Evolutionary conservation across 2,888 invertebrate species (phyloP), one percentile per base, ranked within the genome.

Genomic region (Acheta domesticus): DNA sequence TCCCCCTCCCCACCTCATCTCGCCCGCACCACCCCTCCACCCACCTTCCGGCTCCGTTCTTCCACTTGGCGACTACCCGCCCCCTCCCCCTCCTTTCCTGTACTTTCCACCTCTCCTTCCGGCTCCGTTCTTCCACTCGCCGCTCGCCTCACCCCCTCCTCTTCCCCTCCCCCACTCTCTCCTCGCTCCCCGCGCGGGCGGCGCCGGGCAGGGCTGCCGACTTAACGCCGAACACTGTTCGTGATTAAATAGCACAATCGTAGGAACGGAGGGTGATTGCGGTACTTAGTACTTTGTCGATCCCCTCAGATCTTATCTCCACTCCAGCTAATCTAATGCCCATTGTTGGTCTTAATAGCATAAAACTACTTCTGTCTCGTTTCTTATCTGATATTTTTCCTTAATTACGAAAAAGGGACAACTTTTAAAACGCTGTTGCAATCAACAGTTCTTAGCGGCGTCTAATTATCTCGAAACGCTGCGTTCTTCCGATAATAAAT

Each of bases 211-310:
- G n/a, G 62, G 62, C 14, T 11, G 16, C 62, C 62, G 62, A 62
- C 16, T 62, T 62, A 62, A n/a, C 62, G n/a, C 62, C 62, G 62
- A 62, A 62, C 62, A 62, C 62, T 14, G 62, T 62, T 62, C 62
- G 62, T 62, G 62, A 62, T 62, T 62, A 62, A 62, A 62, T 62
- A 62, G 62, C 62, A 62, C 62, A 62, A 62, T 62, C 62, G 62
- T 62, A 14, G n/a, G 62, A n/a, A 62, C 62, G 11, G 62, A 5
- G 62, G 62, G 16, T 5, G 62, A 62, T 62, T 62, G 62, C 62
- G 62, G 62, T 62, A 5, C 62, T 62, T 5, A 62, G 62, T 62
- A 11, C 62, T 62, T 62, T 11, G 62, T 62, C 62, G 62, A 62
- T 62, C 62, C 62, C 62, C 62, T 62, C 62, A 19, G 62, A 62